These are phyloP conservation scores for Drosophila ochracea DNA, from an alignment of 2,888 invertebrate genomes.

Conservation along the genomic window DNA sequence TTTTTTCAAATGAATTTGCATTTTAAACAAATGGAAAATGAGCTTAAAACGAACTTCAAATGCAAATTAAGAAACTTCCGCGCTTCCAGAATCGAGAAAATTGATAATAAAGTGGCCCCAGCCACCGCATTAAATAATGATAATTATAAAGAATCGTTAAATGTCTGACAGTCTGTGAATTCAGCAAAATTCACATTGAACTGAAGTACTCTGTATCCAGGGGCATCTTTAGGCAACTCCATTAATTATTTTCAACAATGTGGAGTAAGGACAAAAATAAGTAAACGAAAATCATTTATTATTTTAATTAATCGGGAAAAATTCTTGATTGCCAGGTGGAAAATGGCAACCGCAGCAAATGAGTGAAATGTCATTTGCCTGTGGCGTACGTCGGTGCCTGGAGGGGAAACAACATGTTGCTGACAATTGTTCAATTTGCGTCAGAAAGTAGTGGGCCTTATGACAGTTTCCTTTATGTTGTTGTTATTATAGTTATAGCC, in stretches of 20 bases:
- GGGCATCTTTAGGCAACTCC: constrained; percentile 19
- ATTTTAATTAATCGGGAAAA: constrained; percentile 68
- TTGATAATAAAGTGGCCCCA: neutral
- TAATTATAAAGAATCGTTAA: neutral
- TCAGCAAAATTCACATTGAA: constrained; percentile 16
- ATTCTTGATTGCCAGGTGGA: constrained; percentile 56
- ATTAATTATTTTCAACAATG: constrained; percentile 62
- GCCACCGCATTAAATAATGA: neutral
- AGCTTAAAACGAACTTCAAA: too few species aligned
- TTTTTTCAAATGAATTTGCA: neutral
- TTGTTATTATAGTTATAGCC: constrained; percentile 44
- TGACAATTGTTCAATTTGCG: constrained; percentile 71
- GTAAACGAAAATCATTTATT: constrained; percentile 66
- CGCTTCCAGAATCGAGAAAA: neutral
- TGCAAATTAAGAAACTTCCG: neutral
- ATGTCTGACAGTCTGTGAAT: neutral
- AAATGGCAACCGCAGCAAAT: constrained; percentile 63
- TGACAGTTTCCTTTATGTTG: constrained; percentile 32
- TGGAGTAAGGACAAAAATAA: neutral
- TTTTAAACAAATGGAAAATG: neutral
- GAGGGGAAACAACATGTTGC: constrained; percentile 65
- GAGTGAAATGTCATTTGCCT: constrained; percentile 62
- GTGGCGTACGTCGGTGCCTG: constrained; percentile 14
- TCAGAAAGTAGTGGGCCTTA: constrained; percentile 43
- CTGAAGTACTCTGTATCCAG: constrained; percentile 8